Evolutionary conservation across 2,113 vertebrate species (phyloP), one percentile per base, ranked within the genome.

Genomic region (Oceanites oceanicus): DNA sequence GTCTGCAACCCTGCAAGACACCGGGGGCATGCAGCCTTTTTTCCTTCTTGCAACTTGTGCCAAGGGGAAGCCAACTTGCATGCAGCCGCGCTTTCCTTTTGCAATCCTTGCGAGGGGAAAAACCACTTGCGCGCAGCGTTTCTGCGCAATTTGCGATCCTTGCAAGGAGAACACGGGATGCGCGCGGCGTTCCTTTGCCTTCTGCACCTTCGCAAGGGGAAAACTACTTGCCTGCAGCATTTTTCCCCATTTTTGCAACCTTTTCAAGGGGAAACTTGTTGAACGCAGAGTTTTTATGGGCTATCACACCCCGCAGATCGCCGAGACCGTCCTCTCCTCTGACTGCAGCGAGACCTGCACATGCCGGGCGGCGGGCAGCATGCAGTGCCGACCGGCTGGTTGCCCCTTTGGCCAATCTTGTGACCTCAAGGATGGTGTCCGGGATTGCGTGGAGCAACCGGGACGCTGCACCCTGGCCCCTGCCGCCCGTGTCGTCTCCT

Each of bases 201-300:
- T 12, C 53, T 17, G 29, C 53, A 30, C 29, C 11, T 32, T 18
- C 30, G 53, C 53, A 18, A 55, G 53, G 29, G 29, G 27, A 30
- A 55, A 55, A 29, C 53, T 2, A 6, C 9, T 30, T 11, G 53
- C 27, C 6, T 2, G 52, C 52, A 10, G 52, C 15, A 4, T 29
- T 53, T 53, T 10, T 29, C 52, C 26, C 27, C 53, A 4, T 30
- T 25, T 56, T 44, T 27, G 29, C 38, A 3, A 6, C 12, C 19
- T 23, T 10, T 8, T 11, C 26, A 2, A 6, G 26, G 19, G 18
- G 11, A 65, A 15, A 6, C 30, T 36, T 0, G 3, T 9, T 11
- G 6, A 13, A 2, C 1, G 16, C 29, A 1, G 7, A 4, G 1
- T 10, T 26, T 53, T 13, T 3, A 3, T 13, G 1, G 8, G 0